Conservation (phyloP, 1,140 invertebrate species). For the Drosophila ficusphila region DNA sequence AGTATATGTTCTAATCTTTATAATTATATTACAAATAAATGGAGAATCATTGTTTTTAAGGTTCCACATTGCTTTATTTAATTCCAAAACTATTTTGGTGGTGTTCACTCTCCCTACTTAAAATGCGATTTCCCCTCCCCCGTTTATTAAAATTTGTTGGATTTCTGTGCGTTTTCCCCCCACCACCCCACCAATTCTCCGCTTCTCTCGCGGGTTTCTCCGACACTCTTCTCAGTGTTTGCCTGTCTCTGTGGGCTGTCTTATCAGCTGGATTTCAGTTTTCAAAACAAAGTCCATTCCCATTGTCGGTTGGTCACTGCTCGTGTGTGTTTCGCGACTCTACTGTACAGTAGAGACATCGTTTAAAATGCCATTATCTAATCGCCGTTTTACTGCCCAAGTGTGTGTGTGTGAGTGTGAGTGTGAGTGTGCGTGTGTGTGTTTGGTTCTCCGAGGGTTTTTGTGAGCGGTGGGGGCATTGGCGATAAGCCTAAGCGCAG, state of each 20-base stretch:
- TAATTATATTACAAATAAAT: not conserved
- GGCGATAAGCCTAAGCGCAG: slow-evolving; percentile 69
- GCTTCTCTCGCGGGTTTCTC: slow-evolving; percentile 1
- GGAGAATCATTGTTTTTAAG: not conserved
- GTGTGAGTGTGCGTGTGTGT: not conserved
- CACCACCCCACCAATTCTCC: not conserved
- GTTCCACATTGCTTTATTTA: not conserved
- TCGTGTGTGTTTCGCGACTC: slow-evolving; percentile 58
- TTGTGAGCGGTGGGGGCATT: slow-evolving; percentile 15
- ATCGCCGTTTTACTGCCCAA: slow-evolving; percentile 36
- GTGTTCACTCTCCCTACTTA: no score
- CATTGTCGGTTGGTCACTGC: slow-evolving; percentile 65
- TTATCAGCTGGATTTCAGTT: slow-evolving; percentile 46
- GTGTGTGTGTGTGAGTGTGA: not conserved
- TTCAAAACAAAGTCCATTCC: slow-evolving; percentile 76
- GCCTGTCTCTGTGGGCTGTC: slow-evolving; percentile 10
- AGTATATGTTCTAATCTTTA: no score
- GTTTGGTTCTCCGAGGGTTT: not conserved
- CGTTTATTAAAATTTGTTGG: not conserved
- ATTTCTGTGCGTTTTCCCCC: slow-evolving; percentile 6
- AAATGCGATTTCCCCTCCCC: not conserved
- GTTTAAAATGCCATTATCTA: slow-evolving; percentile 78
- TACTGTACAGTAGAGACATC: slow-evolving; percentile 76
- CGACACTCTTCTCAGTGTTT: slow-evolving; percentile 20
- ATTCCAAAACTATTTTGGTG: slow-evolving; percentile 7